Conservation (phyloP, 2,888 invertebrate species). For the Bombylius major region DNA sequence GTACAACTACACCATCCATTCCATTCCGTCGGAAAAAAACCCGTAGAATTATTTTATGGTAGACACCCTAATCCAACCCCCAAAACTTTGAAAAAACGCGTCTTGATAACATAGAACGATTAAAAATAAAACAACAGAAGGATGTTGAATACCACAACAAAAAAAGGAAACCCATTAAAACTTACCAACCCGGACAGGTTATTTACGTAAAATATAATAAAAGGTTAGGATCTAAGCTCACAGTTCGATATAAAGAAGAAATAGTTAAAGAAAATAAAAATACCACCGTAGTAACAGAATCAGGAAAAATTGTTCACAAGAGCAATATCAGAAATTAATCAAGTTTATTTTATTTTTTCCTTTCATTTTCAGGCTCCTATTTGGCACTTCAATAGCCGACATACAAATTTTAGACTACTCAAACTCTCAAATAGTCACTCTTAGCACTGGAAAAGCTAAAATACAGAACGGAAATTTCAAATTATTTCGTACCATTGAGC, state of each 20-base stretch:
- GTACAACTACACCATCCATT: conserved; percentile 14
- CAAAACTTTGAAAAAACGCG: conserved; percentile 4
- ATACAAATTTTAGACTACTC: conserved; percentile 10
- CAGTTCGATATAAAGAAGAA: not conserved
- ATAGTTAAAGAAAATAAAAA: not conserved
- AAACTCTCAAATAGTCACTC: conserved; percentile 7
- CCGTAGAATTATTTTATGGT: conserved; percentile 12
- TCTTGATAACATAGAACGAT: conserved; percentile 3
- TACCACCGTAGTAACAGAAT: conserved; percentile 7
- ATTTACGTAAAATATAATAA: conserved; percentile 11
- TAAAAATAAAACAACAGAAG: conserved; percentile 6
- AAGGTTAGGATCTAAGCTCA: conserved; percentile 8
- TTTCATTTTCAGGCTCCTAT: not conserved
- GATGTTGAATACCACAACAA: conserved; percentile 9
- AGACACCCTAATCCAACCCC: conserved; percentile 6
- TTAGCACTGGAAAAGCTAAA: conserved; percentile 5
- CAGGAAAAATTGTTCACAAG: conserved; percentile 9
- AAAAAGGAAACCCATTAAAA: conserved; percentile 11
- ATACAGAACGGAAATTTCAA: conserved; percentile 8
- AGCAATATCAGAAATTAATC: conserved; percentile 4
- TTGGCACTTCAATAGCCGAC: not conserved
- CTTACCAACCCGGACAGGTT: conserved; percentile 11
- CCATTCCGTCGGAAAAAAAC: conserved; percentile 11
- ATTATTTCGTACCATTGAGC: no score
- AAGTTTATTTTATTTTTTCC: no score